Evolutionary conservation across 2,113 vertebrate species (phyloP), one percentile per base, ranked within the genome.

Genomic region (Arvicanthis niloticus): DNA sequence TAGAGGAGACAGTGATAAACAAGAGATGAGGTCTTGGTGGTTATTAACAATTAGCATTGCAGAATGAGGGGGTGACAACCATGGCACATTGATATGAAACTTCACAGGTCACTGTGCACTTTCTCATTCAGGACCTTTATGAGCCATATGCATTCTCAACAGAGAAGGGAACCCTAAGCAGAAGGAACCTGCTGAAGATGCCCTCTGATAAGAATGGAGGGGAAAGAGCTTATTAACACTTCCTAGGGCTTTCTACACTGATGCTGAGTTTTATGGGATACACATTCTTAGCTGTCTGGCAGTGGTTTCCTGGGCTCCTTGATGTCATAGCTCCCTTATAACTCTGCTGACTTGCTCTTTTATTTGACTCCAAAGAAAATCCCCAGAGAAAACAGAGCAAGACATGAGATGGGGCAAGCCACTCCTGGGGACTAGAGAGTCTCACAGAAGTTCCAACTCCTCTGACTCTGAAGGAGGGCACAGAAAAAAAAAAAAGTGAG

Each of bases 1-100:
- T 65, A 3, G 21, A 48, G 65, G 26, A 24, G 42, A 21, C 24
- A 68, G 42, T 24, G 42, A 22, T n/a, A 7, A 24, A 62, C 24
- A 31, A 17, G 81, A 62, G n/a, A 67, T 58, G 22, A 56, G 29
- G 7, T 58, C 45, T 22, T 5, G 34, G 80, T 67, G 17, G 37
- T 26, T 31, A 62, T 26, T 4, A 31, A 10, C n/a, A 45, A 78
- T 11, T 17, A 68, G 7, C 17, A 34, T 9, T 1, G 15, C 15
- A 1, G 67, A 60, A 40, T 0, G 24, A 40, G 37, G 8, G 56
- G 56, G 21, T 24, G 29, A 16, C 8, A 29, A 7, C 60, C 24
- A 29, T n/a, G 13, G 17, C 0, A 0, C 10, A 13, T 2, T 37
- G 48, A 26, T 12, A n/a, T 2, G 60, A 68, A 22, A 29, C 29